These are phyloP conservation scores for Holacanthella duospinosa DNA, from an alignment of 2,888 invertebrate species.

Conservation along the genomic window DNA sequence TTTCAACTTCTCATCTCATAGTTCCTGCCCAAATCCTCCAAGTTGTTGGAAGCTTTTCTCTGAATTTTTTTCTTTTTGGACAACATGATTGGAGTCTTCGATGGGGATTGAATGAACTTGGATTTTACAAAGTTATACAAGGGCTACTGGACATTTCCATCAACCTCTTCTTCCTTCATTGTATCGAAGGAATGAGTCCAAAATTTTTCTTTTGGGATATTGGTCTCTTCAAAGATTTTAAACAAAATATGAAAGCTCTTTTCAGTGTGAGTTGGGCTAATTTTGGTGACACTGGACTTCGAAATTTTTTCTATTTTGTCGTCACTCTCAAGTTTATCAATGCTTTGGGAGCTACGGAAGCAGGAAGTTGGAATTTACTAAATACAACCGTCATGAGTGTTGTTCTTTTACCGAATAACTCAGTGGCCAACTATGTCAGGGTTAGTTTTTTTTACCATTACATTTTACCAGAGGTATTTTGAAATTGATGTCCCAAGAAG, in stretches of 20 bases:
- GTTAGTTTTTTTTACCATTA: no score
- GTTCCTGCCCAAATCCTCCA: slow-evolving; percentile 18
- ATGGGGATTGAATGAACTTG: slow-evolving; percentile 24
- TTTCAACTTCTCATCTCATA: slow-evolving; percentile 20
- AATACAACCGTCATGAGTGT: slow-evolving; percentile 27
- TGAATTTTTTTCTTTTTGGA: slow-evolving; percentile 26
- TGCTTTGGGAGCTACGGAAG: slow-evolving; percentile 22
- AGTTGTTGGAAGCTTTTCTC: slow-evolving; percentile 16
- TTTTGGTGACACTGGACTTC: slow-evolving; percentile 27
- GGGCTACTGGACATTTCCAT: slow-evolving; percentile 6
- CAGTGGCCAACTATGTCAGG: slow-evolving; percentile 23
- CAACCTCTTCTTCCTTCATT: slow-evolving; percentile 17
- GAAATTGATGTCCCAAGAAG: no score
- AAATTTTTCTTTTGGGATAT: slow-evolving; percentile 16
- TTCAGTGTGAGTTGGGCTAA: slow-evolving; percentile 29
- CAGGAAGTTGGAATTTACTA: slow-evolving; percentile 26
- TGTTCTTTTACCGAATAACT: slow-evolving; percentile 20
- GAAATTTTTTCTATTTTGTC: slow-evolving; percentile 31
- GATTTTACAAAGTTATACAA: slow-evolving; percentile 26
- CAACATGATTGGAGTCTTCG: slow-evolving; percentile 13
- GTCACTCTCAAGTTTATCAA: slow-evolving; percentile 31
- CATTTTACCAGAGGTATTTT: no score
- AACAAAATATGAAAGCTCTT: slow-evolving; percentile 14
- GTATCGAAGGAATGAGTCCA: slow-evolving; percentile 21
- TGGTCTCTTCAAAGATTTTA: slow-evolving; percentile 14